These are phyloP conservation scores for Amazona ochrocephala DNA, from an alignment of 2,797 vertebrate genomes.

Conservation along the genomic window DNA sequence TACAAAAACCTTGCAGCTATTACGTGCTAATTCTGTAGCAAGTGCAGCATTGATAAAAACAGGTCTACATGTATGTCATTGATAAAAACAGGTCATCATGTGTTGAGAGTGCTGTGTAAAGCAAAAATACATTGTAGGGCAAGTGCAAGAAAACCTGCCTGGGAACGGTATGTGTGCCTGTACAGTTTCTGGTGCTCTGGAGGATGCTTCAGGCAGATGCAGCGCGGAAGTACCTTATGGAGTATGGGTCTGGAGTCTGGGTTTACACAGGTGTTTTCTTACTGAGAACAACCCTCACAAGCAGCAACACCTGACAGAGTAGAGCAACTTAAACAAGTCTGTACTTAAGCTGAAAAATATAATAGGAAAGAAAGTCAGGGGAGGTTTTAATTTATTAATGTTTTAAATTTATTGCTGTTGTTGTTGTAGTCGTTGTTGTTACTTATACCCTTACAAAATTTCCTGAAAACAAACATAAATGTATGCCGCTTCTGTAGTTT, in stretches of 20 bases:
- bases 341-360: neutral
- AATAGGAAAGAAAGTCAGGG: neutral
- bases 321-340: neutral
- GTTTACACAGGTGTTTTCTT: neutral
- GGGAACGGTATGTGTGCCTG: neutral
- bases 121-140: neutral
- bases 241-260: neutral
- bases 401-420: neutral
- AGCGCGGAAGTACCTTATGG: neutral
- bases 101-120: neutral
- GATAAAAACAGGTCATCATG: neutral
- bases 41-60: neutral
- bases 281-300: neutral
- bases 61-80: neutral
- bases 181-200: neutral
- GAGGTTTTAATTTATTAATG: neutral
- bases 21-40: neutral
- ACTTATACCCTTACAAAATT: neutral
- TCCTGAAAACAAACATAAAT: neutral
- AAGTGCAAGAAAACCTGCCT: neutral
- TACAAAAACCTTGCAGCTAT: neutral
- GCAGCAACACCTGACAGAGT: neutral
- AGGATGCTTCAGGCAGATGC: neutral
- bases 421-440: neutral
- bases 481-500: neutral